Percentiles rank a stretch among this genome's conserved stretches.
These are phyloP conservation scores for Thaumatotibia leucotreta DNA, from an alignment of 1,140 invertebrate species.

Conservation along the genomic window DNA sequence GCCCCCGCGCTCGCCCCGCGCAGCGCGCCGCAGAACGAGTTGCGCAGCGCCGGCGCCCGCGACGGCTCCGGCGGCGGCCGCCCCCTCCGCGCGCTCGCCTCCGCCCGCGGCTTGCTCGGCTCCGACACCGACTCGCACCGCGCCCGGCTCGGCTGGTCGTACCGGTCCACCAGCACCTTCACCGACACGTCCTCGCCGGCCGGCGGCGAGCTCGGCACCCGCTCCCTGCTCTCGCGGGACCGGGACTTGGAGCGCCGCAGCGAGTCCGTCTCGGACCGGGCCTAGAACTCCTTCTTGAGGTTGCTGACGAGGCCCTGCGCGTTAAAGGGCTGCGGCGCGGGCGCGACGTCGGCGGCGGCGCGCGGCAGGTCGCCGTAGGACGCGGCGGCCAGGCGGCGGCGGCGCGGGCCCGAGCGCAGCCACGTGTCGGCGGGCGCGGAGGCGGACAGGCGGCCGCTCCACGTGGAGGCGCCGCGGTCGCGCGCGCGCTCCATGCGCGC, in stretches of 20 bases:
- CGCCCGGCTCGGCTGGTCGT: slow-evolving; percentile 64
- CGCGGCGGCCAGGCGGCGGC: slow-evolving; percentile 49
- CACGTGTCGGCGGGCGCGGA: slow-evolving; percentile 81
- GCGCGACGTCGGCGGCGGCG: slow-evolving; percentile 29
- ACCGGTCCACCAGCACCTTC: slow-evolving; percentile 84
- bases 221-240: slow-evolving; percentile 20
- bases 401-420: slow-evolving; percentile 67
- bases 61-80: neutral
- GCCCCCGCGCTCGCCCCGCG: slow-evolving; percentile 43
- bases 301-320: slow-evolving; percentile 80
- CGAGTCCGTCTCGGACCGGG: slow-evolving; percentile 78
- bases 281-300: slow-evolving; percentile 91
- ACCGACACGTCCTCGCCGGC: slow-evolving; percentile 83
- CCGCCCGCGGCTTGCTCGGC: slow-evolving; percentile 17
- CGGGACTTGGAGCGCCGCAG: slow-evolving; percentile 29
- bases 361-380: slow-evolving; percentile 54
- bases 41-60: slow-evolving; percentile 27
- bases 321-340: slow-evolving; percentile 19
- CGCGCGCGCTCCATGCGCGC: slow-evolving; percentile 45
- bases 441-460: slow-evolving; percentile 76
- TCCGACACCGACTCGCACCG: slow-evolving; percentile 38
- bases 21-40: slow-evolving; percentile 56
- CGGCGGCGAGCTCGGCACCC: slow-evolving; percentile 26
- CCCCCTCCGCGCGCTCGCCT: slow-evolving; percentile 21
- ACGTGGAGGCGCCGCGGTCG: slow-evolving; percentile 47